phyloP scores from a whole-genome alignment of 2,113 vertebrate species.

The Tursiops truncatus region DNA sequence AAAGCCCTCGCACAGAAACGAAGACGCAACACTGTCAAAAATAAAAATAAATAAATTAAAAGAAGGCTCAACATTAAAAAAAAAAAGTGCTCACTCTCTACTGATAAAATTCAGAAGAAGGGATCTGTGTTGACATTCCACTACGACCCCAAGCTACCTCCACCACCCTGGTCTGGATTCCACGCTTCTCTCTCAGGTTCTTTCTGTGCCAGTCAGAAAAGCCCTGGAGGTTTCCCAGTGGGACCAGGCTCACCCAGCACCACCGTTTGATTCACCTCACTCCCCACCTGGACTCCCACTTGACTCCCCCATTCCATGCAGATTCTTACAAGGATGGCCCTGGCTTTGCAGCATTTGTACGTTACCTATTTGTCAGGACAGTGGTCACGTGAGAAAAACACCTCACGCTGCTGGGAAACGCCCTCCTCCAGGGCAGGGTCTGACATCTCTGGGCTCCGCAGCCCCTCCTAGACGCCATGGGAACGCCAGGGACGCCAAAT shows the following conservation, averaged over 20 bases:
- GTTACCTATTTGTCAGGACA: rapidly evolving
- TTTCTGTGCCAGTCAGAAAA: not conserved
- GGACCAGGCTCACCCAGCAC: not conserved
- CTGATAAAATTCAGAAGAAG: not conserved
- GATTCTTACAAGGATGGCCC: rapidly evolving
- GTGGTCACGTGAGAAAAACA: not conserved
- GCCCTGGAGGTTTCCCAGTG: rapidly evolving
- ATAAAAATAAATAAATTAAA: no score
- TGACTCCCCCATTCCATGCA: rapidly evolving
- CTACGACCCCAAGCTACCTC: not conserved
- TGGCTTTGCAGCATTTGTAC: rapidly evolving
- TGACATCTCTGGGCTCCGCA: not conserved
- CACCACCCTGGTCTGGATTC: not conserved
- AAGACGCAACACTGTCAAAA: no score
- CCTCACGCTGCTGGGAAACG: rapidly evolving
- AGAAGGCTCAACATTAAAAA: no score
- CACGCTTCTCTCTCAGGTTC: not conserved
- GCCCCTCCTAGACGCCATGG: not conserved
- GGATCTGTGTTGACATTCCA: not conserved
- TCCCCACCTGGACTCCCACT: not conserved
- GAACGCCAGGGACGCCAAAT: rapidly evolving
- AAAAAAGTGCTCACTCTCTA: not conserved
- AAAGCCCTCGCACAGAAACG: no score
- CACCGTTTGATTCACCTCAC: rapidly evolving
- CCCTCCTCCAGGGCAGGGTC: not conserved